Evolutionary conservation across 2,797 vertebrate genomes (phyloP).

Genomic region (Orestias chungarensis): DNA sequence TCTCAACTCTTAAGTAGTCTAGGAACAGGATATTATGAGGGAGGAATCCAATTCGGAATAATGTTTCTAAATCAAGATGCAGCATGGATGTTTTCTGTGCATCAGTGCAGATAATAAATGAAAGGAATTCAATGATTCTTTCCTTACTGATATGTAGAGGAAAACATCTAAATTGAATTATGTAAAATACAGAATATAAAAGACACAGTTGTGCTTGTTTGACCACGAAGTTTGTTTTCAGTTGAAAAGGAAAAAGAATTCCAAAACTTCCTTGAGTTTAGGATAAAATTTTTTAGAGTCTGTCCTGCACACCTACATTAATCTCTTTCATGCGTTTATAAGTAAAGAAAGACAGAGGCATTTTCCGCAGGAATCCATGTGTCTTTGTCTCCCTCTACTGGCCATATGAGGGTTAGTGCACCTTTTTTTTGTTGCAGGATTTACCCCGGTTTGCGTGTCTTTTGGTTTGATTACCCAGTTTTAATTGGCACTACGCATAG

Average conservation of each 20-base stretch:
- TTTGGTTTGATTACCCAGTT: slow-evolving; percentile 56
- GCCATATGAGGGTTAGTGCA: slow-evolving; percentile 15
- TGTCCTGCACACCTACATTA: background rate
- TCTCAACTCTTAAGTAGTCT: background rate
- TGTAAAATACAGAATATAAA: background rate
- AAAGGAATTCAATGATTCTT: background rate
- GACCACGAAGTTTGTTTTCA: too few species aligned
- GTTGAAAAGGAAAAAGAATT: too few species aligned
- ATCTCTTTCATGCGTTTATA: too few species aligned
- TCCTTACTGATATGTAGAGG: too few species aligned
- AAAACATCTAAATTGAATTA: too few species aligned
- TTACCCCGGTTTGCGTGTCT: slow-evolving; percentile 34
- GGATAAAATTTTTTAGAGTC: background rate
- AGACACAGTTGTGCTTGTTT: too few species aligned
- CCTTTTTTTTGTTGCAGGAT: slow-evolving; percentile 34
- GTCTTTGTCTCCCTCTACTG: slow-evolving; percentile 63
- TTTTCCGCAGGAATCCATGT: background rate
- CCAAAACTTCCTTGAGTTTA: background rate
- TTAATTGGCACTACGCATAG: slow-evolving; percentile 37
- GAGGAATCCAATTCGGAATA: background rate
- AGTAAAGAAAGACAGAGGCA: background rate
- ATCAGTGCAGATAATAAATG: background rate
- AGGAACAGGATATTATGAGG: background rate
- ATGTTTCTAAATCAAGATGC: background rate
- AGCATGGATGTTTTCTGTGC: background rate